phyloP scores from a whole-genome alignment of 2,888 invertebrate species.

The Brenthis hecate region DNA sequence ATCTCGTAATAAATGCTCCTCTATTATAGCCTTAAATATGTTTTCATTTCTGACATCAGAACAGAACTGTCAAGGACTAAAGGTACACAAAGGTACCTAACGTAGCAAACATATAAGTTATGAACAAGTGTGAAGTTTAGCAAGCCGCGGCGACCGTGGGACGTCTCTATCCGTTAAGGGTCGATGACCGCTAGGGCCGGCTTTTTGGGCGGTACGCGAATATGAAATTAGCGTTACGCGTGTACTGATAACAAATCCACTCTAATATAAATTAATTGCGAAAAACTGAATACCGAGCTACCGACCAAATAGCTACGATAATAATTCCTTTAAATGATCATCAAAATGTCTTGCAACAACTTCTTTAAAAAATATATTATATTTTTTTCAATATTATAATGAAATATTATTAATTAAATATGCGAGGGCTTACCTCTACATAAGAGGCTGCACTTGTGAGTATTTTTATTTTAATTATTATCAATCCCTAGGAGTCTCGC shows the following conservation, averaged over 20 bases:
- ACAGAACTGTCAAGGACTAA: background rate
- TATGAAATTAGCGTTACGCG: background rate
- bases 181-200: constrained; percentile 17
- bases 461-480: too few species aligned
- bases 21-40: too few species aligned
- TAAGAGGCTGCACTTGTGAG: too few species aligned
- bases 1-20: too few species aligned
- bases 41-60: too few species aligned
- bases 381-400: too few species aligned
- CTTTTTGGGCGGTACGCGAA: constrained; percentile 12
- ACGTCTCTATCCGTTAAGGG: constrained; percentile 8
- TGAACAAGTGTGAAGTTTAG: constrained; percentile 8
- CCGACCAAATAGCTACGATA: background rate
- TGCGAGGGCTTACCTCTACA: too few species aligned
- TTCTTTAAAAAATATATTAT: background rate
- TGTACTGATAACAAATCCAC: constrained; percentile 11
- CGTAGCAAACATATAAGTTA: background rate
- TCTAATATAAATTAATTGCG: background rate
- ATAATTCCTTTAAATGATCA: background rate
- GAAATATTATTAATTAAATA: too few species aligned
- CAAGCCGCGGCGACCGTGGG: constrained; percentile 4
- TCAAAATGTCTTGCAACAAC: background rate
- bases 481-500: too few species aligned
- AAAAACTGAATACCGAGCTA: background rate
- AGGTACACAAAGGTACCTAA: background rate